Evolutionary conservation across 2,113 vertebrate genomes (phyloP).

Genomic region (Calidris pygmaea): DNA sequence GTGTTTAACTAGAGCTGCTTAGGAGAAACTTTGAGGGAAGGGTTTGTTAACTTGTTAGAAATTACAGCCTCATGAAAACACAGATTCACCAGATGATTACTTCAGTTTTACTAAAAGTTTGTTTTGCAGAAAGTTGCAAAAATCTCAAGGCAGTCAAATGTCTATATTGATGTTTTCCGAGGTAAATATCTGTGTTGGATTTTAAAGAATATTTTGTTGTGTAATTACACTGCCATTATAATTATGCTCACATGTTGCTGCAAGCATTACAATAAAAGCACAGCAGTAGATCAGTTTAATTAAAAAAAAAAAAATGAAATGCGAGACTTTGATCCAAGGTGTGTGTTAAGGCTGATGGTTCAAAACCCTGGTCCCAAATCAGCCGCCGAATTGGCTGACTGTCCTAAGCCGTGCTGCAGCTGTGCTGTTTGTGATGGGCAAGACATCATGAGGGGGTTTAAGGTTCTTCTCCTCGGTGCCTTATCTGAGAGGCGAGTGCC

Average conservation of each 20-base stretch:
- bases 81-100: background rate
- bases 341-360: background rate
- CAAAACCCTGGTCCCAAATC: background rate
- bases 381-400: background rate
- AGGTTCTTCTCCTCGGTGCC: background rate
- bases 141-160: background rate
- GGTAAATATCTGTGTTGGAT: background rate
- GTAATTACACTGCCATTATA: background rate
- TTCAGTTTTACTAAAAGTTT: background rate
- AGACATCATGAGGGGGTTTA: background rate
- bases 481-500: background rate
- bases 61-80: background rate
- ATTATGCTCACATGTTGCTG: background rate
- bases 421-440: background rate
- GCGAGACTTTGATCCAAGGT: background rate
- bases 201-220: background rate
- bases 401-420: accelerated
- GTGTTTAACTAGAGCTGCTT: background rate
- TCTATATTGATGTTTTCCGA: background rate
- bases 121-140: background rate
- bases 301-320: background rate
- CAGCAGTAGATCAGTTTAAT: background rate
- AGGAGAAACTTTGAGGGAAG: background rate
- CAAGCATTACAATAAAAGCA: background rate
- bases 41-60: background rate